A percentile compares a stretch with the other conserved stretches of the same genome.
Conservation (phyloP, 2,888 invertebrate species). For the Lamellibrachia columna region DNA sequence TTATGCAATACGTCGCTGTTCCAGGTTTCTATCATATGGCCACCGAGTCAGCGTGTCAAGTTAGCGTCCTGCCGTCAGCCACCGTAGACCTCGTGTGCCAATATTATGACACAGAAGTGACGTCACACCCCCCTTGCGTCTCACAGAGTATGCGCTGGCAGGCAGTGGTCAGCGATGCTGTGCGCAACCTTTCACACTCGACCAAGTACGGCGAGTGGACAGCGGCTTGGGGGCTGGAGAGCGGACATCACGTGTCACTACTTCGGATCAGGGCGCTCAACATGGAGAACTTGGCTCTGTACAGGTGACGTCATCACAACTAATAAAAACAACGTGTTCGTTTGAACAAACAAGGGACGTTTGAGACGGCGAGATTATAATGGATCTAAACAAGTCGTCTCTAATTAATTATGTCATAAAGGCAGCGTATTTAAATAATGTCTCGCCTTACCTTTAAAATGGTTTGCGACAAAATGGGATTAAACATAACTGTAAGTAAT, state of each 20-base stretch:
- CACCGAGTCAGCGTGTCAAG: constrained; percentile 24
- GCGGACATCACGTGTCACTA: constrained; percentile 29
- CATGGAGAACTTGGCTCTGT: constrained; percentile 32
- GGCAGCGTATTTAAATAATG: too few species aligned
- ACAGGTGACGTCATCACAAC: constrained; percentile 13
- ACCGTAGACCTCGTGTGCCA: constrained; percentile 36
- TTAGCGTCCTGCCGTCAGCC: constrained; percentile 24
- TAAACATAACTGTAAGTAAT: too few species aligned
- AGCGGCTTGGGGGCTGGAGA: constrained; percentile 29
- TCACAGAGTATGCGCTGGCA: constrained; percentile 28
- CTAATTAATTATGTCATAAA: too few species aligned
- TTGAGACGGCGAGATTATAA: too few species aligned
- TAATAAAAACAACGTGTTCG: neutral
- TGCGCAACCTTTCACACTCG: constrained; percentile 31
- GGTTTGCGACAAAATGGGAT: too few species aligned
- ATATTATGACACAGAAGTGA: constrained; percentile 22
- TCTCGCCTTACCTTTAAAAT: too few species aligned
- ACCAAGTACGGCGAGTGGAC: constrained; percentile 35
- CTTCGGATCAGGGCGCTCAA: constrained; percentile 29
- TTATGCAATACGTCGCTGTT: neutral
- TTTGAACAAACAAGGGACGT: too few species aligned
- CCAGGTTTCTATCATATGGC: constrained; percentile 30
- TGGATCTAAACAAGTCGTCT: too few species aligned
- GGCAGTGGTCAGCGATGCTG: constrained; percentile 18
- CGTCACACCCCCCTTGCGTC: constrained; percentile 20